Conservation (phyloP, 1,140 invertebrate species). For the Camponotus vicinus region DNA sequence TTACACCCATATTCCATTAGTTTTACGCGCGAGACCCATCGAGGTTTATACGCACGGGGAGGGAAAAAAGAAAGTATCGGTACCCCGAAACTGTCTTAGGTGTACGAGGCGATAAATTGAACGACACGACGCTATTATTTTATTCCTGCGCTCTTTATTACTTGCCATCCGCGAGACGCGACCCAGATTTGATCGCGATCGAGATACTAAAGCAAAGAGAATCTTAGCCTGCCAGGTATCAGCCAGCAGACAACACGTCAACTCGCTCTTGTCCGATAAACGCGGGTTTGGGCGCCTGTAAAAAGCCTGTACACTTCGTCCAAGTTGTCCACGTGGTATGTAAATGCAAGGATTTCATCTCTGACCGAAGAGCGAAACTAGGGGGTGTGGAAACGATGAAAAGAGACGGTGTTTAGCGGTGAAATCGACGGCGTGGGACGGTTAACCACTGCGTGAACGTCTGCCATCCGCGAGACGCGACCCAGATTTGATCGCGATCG, state of each 20-base stretch:
- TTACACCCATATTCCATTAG: constrained; percentile 72
- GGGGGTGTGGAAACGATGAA: neutral
- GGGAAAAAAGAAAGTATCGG: neutral
- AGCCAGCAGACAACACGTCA: too few species aligned
- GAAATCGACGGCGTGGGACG: neutral
- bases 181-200: neutral
- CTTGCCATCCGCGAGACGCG: neutral
- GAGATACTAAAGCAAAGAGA: too few species aligned
- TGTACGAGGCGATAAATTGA: constrained; percentile 6
- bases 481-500: neutral
- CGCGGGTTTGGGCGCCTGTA: neutral
- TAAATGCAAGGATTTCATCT: constrained; percentile 12
- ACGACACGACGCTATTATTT: neutral
- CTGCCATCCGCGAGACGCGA: constrained; percentile 7
- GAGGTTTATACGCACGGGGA: constrained; percentile 34
- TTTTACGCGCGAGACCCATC: constrained; percentile 58
- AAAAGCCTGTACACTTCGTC: neutral
- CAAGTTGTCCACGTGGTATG: neutral
- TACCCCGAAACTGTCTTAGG: constrained; percentile 17
- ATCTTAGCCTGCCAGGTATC: too few species aligned
- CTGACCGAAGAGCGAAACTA: constrained; percentile 13
- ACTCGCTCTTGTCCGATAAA: neutral
- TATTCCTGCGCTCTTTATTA: neutral
- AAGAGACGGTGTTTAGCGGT: constrained; percentile 5
- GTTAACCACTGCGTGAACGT: constrained; percentile 27